Base-by-base conservation (phyloP, 2,888 invertebrate genomes). In the Cosmopolites sordidus region DNA sequence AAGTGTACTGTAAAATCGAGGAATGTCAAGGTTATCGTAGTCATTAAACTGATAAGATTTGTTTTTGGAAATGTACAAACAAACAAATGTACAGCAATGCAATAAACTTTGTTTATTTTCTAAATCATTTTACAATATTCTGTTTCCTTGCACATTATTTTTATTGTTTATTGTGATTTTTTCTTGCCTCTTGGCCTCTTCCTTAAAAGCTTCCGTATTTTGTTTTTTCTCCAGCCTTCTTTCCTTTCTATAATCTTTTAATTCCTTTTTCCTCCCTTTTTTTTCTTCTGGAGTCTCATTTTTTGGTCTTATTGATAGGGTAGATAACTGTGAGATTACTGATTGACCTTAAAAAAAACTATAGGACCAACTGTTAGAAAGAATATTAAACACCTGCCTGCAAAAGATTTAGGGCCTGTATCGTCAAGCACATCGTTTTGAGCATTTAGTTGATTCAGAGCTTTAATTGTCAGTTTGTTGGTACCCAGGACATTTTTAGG, bases 181-280 rank as follows among this genome's bases (percentile, higher is more conserved):
- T 67, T 84, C 84, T 67, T 90, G 89, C 2, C 84, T 76, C 65
- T 89, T 88, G 74, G 88, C 86, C 67, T 92, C 92, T 62, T 91
- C 88, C 67, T 88, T 92, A 69, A 93, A 93, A 0, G 89, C 91
- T 29, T 82, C 77, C 9, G 80, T 78, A 68, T 92, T 93, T 0
- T 85, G 83, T 70, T 92, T 93, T 73, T 84, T 86, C 69, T 93
- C 93, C 46, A 83, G 67, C 68, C 92, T 78, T 58, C 93, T 80
- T 66, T 91, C 90, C 74, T 75, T 80, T 64, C 89, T 80, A 65
- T 88, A 89, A 61, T 88, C 87, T 69, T 85, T 90, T 0, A 94
- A 76, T 2, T 85, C 77, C 37, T 82, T 81, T 71, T 95, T 94
- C 1, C 94, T 77, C 64, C 84, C 82, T 61, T 78, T 83, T 64